phyloP scores from a whole-genome alignment of 2,113 vertebrate genomes.

The Ceyx cyanopectus region DNA sequence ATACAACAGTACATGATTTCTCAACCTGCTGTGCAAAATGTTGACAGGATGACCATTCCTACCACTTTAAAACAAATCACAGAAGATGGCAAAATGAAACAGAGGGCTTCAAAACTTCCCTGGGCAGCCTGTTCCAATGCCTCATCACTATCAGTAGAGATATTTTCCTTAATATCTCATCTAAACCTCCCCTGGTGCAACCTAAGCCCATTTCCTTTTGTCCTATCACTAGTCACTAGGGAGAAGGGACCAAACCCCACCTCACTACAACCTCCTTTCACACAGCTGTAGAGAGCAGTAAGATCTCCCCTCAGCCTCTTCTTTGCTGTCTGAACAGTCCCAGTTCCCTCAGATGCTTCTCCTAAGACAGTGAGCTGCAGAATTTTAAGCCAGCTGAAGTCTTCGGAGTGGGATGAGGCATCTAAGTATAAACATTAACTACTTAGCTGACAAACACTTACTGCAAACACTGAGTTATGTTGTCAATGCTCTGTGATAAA shows the following conservation, averaged over 20 bases:
- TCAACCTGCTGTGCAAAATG: not conserved
- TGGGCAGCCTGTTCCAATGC: not conserved
- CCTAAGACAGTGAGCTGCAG: not conserved
- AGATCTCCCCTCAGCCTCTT: too few species aligned
- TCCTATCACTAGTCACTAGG: too few species aligned
- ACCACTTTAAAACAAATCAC: not conserved
- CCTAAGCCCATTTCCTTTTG: too few species aligned
- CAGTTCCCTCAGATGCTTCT: too few species aligned
- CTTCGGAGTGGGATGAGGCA: not conserved
- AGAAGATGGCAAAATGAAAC: not conserved
- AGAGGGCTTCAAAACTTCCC: not conserved
- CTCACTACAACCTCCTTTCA: too few species aligned
- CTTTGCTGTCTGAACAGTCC: too few species aligned
- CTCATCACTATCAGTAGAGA: not conserved
- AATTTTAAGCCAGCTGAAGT: not conserved
- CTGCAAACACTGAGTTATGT: not conserved
- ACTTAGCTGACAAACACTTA: not conserved
- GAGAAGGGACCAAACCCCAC: too few species aligned
- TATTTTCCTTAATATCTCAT: too few species aligned
- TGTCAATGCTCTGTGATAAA: fast-evolving
- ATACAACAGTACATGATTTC: not conserved
- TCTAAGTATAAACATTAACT: not conserved
- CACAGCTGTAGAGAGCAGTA: too few species aligned
- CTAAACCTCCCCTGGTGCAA: too few species aligned
- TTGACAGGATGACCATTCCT: not conserved